Conservation (phyloP, 2,888 invertebrate species). For the Spisula subtruncata region DNA sequence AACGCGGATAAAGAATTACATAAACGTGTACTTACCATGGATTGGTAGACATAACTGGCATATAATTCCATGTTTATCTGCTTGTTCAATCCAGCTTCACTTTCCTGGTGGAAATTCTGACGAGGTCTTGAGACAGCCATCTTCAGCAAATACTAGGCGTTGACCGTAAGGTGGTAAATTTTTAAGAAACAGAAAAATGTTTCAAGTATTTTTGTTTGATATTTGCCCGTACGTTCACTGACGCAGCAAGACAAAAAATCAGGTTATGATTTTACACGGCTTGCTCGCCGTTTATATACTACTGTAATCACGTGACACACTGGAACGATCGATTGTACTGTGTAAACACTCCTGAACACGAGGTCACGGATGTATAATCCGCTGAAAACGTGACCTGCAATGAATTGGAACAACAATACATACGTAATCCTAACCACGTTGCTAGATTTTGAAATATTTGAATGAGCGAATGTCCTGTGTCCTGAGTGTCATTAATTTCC, state of each 20-base stretch:
- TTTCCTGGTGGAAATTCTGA: constrained; percentile 83
- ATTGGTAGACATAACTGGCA: constrained; percentile 85
- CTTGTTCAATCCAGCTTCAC: constrained; percentile 86
- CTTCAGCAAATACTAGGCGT: constrained; percentile 32
- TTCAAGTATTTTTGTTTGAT: constrained; percentile 39
- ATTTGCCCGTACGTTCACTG: constrained; percentile 87
- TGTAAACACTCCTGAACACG: constrained; percentile 29
- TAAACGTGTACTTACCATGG: constrained; percentile 80
- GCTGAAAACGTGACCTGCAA: constrained; percentile 24
- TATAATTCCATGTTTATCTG: constrained; percentile 87
- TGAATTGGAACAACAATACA: neutral
- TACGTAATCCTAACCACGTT: neutral
- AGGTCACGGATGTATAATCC: neutral
- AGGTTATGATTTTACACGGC: constrained; percentile 40
- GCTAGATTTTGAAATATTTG: constrained; percentile 7
- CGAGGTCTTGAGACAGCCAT: constrained; percentile 86
- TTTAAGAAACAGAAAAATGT: constrained; percentile 41
- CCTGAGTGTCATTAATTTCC: no score
- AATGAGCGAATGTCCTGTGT: neutral
- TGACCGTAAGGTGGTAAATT: constrained; percentile 54
- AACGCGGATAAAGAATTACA: neutral
- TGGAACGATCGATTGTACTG: constrained; percentile 21
- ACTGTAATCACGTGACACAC: constrained; percentile 29
- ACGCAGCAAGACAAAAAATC: constrained; percentile 85
- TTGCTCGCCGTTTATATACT: constrained; percentile 40